These are phyloP conservation scores for Rhincodon typus DNA, from an alignment of 2,797 vertebrate species.

Conservation along the genomic window DNA sequence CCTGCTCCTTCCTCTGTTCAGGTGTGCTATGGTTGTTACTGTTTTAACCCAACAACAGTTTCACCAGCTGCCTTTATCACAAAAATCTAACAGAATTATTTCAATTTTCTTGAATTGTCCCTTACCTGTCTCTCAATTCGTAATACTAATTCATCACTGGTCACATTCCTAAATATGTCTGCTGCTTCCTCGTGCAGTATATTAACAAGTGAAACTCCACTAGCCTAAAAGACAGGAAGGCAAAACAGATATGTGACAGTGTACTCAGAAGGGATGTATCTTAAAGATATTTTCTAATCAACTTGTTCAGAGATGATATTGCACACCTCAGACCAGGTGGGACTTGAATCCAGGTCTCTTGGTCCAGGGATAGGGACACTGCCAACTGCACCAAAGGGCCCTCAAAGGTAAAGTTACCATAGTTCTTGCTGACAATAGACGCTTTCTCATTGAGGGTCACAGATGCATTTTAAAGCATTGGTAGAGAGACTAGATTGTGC, in stretches of 20 bases:
- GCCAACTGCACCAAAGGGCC: too few species aligned
- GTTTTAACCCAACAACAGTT: not conserved
- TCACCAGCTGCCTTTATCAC: not conserved
- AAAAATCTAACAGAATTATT: not conserved
- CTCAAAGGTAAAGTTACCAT: too few species aligned
- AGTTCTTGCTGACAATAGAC: too few species aligned
- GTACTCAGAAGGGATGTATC: not conserved
- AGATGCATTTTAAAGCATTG: not conserved
- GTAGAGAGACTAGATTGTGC: not conserved
- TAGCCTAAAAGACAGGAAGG: slow-evolving; percentile 25
- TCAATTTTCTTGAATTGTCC: not conserved
- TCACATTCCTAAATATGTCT: not conserved
- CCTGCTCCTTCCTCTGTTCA: not conserved
- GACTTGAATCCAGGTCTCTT: too few species aligned
- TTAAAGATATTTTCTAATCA: too few species aligned
- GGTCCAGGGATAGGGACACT: too few species aligned
- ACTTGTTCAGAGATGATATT: too few species aligned
- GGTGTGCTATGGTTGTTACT: not conserved
- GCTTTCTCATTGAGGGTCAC: too few species aligned
- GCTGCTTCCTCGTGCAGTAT: slow-evolving; percentile 18
- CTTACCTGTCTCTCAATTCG: slow-evolving; percentile 31
- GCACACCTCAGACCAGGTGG: too few species aligned
- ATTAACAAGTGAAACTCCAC: slow-evolving; percentile 33
- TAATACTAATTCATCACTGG: not conserved
- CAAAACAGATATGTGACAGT: not conserved